Evolutionary conservation across 2,888 invertebrate genomes (phyloP).

Genomic region (Leucophenga maculata): DNA sequence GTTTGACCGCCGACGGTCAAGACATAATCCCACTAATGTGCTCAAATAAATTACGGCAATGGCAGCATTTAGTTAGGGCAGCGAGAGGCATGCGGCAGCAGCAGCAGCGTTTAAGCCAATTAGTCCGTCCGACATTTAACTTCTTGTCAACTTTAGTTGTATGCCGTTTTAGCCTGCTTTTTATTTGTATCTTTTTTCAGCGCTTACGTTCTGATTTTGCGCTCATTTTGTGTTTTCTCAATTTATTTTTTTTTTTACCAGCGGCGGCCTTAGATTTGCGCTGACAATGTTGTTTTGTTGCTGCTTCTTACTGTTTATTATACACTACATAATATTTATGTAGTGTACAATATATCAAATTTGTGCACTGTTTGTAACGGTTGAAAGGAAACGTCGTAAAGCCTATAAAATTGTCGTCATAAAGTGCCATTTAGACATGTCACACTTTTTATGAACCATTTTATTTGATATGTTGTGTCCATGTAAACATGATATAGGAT

Average conservation of each 20-base stretch:
- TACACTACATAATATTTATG: too few relatives aligned
- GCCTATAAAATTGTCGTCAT: too few relatives aligned
- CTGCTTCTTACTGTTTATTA: slow-evolving; percentile 33
- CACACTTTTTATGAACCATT: too few relatives aligned
- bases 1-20: slow-evolving; percentile 26
- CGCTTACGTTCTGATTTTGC: slow-evolving; percentile 42
- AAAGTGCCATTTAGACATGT: too few relatives aligned
- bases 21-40: slow-evolving; percentile 68
- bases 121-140: slow-evolving; percentile 71
- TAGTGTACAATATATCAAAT: too few relatives aligned
- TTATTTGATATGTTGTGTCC: too few relatives aligned
- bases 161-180: slow-evolving; percentile 44
- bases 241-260: slow-evolving; percentile 21
- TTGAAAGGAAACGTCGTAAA: too few relatives aligned
- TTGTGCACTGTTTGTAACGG: slow-evolving; percentile 1
- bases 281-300: slow-evolving; percentile 54
- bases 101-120: slow-evolving; percentile 68
- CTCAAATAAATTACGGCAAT: slow-evolving; percentile 60
- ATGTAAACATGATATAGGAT: too few relatives aligned
- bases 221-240: slow-evolving; percentile 49
- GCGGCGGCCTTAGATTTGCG: slow-evolving; percentile 24
- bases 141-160: slow-evolving; percentile 68
- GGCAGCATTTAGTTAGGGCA: background rate
- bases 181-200: slow-evolving; percentile 36
- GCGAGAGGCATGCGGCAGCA: background rate